These are phyloP conservation scores for Riparia riparia DNA, from an alignment of 2,113 vertebrate genomes.

Conservation along the genomic window DNA sequence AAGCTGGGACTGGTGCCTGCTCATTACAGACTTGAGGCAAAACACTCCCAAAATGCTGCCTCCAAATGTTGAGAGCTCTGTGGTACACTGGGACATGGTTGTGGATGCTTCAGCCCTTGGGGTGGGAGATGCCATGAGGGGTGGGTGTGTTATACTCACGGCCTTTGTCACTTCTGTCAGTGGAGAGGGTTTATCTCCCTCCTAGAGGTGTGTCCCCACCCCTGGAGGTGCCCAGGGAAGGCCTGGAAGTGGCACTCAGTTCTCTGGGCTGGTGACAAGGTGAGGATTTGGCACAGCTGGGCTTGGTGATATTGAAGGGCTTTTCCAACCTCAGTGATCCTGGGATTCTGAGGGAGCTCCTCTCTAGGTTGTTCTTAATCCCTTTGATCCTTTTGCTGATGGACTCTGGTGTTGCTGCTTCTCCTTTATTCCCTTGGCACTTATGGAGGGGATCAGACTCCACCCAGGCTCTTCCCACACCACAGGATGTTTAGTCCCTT, in stretches of 20 bases:
- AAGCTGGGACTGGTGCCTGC: neutral
- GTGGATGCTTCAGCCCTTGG: rapidly evolving
- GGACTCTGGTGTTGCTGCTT: neutral
- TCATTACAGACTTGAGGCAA: neutral
- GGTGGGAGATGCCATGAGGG: neutral
- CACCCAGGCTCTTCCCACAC: neutral
- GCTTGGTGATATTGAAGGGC: neutral
- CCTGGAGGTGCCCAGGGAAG: neutral
- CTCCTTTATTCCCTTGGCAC: neutral
- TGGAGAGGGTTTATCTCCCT: neutral
- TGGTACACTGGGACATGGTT: neutral
- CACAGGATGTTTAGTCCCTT: neutral
- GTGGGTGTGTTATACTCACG: neutral
- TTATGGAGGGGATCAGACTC: neutral
- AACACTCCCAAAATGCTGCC: neutral
- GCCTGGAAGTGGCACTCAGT: neutral
- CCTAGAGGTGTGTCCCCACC: neutral
- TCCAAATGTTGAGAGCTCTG: no score
- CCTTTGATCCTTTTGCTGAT: neutral
- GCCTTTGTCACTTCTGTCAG: neutral
- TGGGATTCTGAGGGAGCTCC: neutral
- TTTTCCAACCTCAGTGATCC: neutral
- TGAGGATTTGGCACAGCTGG: neutral
- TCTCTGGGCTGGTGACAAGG: neutral
- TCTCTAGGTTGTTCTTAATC: neutral